Base-by-base conservation (phyloP, 2,797 vertebrate species). In the Poeciliopsis presidionis region DNA sequence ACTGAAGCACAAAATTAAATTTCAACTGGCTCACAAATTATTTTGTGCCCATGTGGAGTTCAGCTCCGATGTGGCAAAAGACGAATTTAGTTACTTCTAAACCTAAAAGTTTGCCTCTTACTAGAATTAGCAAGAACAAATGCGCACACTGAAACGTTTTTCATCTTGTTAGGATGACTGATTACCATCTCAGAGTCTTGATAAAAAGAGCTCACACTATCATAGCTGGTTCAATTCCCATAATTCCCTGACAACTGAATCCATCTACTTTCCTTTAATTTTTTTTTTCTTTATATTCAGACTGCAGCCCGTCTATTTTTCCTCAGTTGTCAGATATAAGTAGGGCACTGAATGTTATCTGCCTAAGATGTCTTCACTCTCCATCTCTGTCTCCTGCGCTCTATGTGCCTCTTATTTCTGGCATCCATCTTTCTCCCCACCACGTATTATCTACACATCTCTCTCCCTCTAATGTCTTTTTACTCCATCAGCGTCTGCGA, bases 401-500 rank as follows among this genome's bases (percentile, higher is more conserved):
- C 79, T 33, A 76, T 78, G 46, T 65, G 22, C 49, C 73, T 87
- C 83, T 89, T 87, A 80, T 89, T 89, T 88, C 82, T 82, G 33
- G 78, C 81, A 84, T 91, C 79, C 73, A 85, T 91, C 90, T 89
- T 85, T 83, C 81, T 83, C 76, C 7, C 74, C 77, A 83, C 77
- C 80, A 84, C 80, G 80, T 51, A 90, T 89, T 81, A 86, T 90
- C 80, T 81, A 72, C 72, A 86, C 72, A 89, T 89, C 78, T 87
- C 77, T 75, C 74, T 76, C 75, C 77, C 45, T 90, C 76, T 87
- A 83, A 93, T 92, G 79, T 88, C 80, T 71, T 86, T 86, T 93
- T 86, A 85, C 82, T 88, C 81, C 76, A 89, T 92, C 93, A 92
- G 81, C 47, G 65, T 85, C 84, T 79, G 72, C 76, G 82, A 90